Evolutionary conservation across 2,888 invertebrate species (phyloP), one percentile per base, ranked within the genome.

Genomic region (Metopia argyrocephala): DNA sequence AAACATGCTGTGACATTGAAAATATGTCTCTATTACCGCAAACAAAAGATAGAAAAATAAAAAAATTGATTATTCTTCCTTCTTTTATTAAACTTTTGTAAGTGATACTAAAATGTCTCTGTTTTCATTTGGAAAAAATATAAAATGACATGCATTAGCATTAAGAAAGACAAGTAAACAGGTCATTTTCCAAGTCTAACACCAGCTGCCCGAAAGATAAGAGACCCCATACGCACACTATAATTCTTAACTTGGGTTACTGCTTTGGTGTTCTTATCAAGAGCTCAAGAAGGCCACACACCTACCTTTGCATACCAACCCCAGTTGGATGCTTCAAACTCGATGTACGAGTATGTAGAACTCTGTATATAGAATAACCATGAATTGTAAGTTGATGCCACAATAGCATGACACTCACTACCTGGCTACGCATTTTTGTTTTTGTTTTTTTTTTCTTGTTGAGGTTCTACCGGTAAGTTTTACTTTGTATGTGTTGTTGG

Each of bases 1-100:
- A 61, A 69, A 66, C 79, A 59, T 54, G 65, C 79, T 79, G 79
- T 79, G 75, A 65, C 79, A 76, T 68, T 80, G 79, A 71, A 56
- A 68, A 71, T 23, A 68, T 80, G 57, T 61, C 79, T 76, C 62
- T 73, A 71, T 80, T 80, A 71, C 52, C 50, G 25, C 65, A 65
- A 71, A 68, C 27, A 70, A 79, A 65, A 74, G 23, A 38, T 59
- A 6, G 15, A 57, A 27, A 57, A n/a, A n/a, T n/a, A n/a, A n/a
- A n/a, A n/a, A n/a, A n/a, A n/a, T n/a, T n/a, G n/a, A 18, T 59
- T 59, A 5, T 64, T 64, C 18, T 20, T 28, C 48, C 28, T 31
- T 28, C 38, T 27, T 31, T 23, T 18, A 3, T 50, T 27, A 23
- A 1, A 12, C 18, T 71, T 9, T 45, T 38, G 25, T 20, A 38